Percentiles rank a stretch among this genome's conserved stretches.
These are phyloP conservation scores for Andrena minutula DNA, from an alignment of 2,888 invertebrate species.

Conservation along the genomic window DNA sequence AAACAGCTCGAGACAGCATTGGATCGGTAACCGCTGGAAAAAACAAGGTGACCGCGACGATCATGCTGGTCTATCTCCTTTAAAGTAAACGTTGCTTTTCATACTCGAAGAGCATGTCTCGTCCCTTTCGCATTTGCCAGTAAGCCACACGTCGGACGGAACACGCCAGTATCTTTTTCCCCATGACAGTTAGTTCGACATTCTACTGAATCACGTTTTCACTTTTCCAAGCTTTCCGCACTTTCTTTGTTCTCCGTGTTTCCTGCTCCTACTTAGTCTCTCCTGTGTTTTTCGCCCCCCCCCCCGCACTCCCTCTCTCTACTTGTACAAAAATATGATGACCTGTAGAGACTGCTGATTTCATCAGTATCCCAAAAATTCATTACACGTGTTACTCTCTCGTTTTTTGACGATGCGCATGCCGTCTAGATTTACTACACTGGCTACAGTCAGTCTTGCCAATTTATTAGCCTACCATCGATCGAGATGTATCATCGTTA, in stretches of 20 bases:
- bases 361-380: background rate
- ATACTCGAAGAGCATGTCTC: constrained; percentile 56
- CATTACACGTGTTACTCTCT: background rate
- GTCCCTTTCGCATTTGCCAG: constrained; percentile 51
- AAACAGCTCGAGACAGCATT: background rate
- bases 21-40: constrained; percentile 11
- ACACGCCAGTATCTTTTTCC: constrained; percentile 28
- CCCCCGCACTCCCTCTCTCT: background rate
- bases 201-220: constrained; percentile 44
- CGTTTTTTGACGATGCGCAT: constrained; percentile 1
- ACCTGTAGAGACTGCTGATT: background rate
- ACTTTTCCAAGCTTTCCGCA: constrained; percentile 35
- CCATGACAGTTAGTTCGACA: constrained; percentile 15
- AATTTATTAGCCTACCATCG: constrained; percentile 8
- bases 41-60: constrained; percentile 21
- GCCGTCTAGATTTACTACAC: constrained; percentile 39
- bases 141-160: constrained; percentile 49
- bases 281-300: background rate
- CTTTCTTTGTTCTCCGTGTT: constrained; percentile 33
- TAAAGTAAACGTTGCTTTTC: constrained; percentile 66
- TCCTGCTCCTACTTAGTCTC: background rate
- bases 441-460: background rate
- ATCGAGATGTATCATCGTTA: background rate
- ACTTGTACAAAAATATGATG: background rate
- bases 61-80: constrained; percentile 60